Evolutionary conservation across 2,797 vertebrate species (phyloP), one percentile per base, ranked within the genome.

Genomic region (Pangasius mekongensis): DNA sequence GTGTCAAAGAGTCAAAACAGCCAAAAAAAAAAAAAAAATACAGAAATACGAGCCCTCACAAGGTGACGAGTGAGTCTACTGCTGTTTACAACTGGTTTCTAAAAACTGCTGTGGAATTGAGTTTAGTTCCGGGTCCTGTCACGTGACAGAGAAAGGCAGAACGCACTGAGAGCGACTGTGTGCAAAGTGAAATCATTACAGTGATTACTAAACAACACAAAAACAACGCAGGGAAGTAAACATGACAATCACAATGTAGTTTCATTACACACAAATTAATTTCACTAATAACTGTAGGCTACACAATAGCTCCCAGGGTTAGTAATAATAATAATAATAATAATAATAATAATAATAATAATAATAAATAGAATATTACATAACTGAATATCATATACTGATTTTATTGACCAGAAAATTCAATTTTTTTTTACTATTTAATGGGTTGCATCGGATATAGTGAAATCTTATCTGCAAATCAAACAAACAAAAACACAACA

Each of bases 111-210:
- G 36, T 22, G 69, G 64, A 83, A 33, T 66, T 39, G 20, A 87
- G 71, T 60, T 77, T 2, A 89, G 33, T 89, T 89, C 88, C 85
- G 88, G 62, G 54, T 89, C 36, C 60, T 67, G 80, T 87, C 88
- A 89, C 88, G 88, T 89, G 88, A 56, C 24, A 30, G 54, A 43
- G 39, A 30, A 47, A 47, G n/a, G 4, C 2, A 43, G 24, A 2
- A 11, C 14, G 39, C 58, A 16, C 56, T 60, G 80, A 43, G 56
- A n/a, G 36, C 10, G 20, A 4, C 13, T 56, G 78, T 24, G 77
- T 36, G 9, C n/a, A 24, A 20, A 24, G 54, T 13, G 22, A 36
- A 39, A 39, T 62, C 2, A 56, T 14, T 13, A 1, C 20, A 60
- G 33, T 60, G 30, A 58, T 81, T 24, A 36, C 2, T 30, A 20